A percentile compares a stretch with the other conserved stretches of the same genome.
phyloP scores from a whole-genome alignment of 2,797 vertebrate genomes.

The Lithobates sylvaticus region DNA sequence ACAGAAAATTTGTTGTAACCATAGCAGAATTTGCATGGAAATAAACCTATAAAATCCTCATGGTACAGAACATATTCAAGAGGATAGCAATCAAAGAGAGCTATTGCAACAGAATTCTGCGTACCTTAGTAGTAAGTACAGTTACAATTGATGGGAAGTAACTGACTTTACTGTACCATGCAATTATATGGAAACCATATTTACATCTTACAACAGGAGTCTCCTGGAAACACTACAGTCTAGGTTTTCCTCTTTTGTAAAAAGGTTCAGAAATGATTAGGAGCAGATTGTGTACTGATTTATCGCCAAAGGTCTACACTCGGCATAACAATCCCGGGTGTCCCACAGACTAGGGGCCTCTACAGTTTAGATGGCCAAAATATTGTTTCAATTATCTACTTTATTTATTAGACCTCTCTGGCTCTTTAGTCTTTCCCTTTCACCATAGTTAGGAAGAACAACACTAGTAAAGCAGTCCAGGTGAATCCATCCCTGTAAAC shows the following conservation, averaged over 20 bases:
- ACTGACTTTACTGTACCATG: background rate
- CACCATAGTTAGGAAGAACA: background rate
- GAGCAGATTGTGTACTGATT: slow-evolving; percentile 40
- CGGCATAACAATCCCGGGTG: slow-evolving; percentile 4
- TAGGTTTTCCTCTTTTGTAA: slow-evolving; percentile 18
- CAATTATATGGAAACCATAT: slow-evolving; percentile 17
- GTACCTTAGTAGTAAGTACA: background rate
- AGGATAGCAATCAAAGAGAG: too few species aligned
- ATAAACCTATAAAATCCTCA: too few species aligned
- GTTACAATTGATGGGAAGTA: background rate
- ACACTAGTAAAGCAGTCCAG: slow-evolving; percentile 7
- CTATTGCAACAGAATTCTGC: too few species aligned
- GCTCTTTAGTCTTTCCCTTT: slow-evolving; percentile 11
- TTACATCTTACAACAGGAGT: slow-evolving; percentile 7
- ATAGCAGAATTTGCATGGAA: too few species aligned
- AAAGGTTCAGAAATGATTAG: slow-evolving; percentile 39
- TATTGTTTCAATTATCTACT: slow-evolving; percentile 43
- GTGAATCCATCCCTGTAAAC: slow-evolving; percentile 31
- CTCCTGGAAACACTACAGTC: slow-evolving; percentile 32
- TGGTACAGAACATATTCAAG: too few species aligned
- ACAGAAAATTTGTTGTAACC: too few species aligned
- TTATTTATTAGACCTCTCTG: slow-evolving; percentile 27
- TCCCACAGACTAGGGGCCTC: slow-evolving; percentile 27
- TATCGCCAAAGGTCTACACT: slow-evolving; percentile 19
- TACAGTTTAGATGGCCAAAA: slow-evolving; percentile 13